Evolutionary conservation across 2,113 vertebrate genomes (phyloP), one percentile per base, ranked within the genome.

Genomic region (Chamaea fasciata): DNA sequence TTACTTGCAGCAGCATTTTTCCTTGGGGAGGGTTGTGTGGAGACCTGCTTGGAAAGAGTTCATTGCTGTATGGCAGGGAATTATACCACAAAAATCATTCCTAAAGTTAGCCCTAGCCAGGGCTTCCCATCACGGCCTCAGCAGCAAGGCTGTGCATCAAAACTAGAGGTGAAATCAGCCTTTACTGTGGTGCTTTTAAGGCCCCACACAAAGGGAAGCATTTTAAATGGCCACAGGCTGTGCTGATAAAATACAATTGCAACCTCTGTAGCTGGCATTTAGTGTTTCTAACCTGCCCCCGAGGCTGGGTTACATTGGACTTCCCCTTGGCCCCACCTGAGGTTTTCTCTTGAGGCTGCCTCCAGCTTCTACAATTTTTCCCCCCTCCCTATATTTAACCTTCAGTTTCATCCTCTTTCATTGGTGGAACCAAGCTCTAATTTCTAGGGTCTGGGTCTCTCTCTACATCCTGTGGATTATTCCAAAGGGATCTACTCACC

Each of bases 321-420:
- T 77, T 80, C 15, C 46, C 24, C 18, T 67, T 70, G 47, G 37
- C 33, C 16, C 22, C 65, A 6, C 22, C 31, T 39, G 41, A 64
- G 27, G 15, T 67, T 87, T 91, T 55, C 31, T 85, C 18, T 33
- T 60, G 33, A 68, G 41, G 37, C 53, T 64, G 35, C 46, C 22
- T 83, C 16, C 9, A 52, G 10, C 28, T 50, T 16, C 62, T 71
- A 9, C 2, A 6, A 11, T 9, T 26, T 37, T 1, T 0, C 0
- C 22, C 19, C 9, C 5, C 15, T 27, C 10, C 12, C 23, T 19
- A 0, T 52, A 14, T 46, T 84, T 70, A 49, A n/a, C 23, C 9
- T 78, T 68, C 35, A 76, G 57, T 31, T 78, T 89, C 20, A 39
- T 68, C 22, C 28, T 1, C 0, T 65, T 83, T 52, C 39, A 39